Base-by-base conservation (phyloP, 2,888 invertebrate genomes). In the Masnerella sp. region DNA sequence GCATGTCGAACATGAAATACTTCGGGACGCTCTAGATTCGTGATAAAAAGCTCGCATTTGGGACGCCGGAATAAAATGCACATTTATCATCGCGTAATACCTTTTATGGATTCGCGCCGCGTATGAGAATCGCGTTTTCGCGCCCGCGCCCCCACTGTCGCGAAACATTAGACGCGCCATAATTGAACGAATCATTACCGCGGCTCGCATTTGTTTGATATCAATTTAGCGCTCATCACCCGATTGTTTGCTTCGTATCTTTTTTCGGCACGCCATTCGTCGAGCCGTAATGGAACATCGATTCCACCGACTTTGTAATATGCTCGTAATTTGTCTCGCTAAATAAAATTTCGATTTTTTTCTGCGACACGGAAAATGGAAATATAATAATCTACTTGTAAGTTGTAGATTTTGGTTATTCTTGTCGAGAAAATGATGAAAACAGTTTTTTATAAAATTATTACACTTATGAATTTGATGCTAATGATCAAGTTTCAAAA, bases 1-100 rank as follows among this genome's bases (percentile, higher is more conserved):
- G 61, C 65, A 72, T 72, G 72, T 67, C 72, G 65, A 72, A 72
- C 72, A 72, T 72, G 49, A 72, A 72, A 72, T 67, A 72, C 61
- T 72, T 56, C 61, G 43, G 61, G 67, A 72, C 61, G 67, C 42
- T 67, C 72, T 67, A 61, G 67, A 67, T 72, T 72, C 72, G 61
- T 72, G 67, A 72, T 72, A 72, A 72, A 72, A 72, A 72, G 54
- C 61, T 67, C 67, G 67, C 42, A 67, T 61, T 72, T 36, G 43
- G 51, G 51, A 67, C 67, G 49, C 56, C 56, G 47, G 72, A 73
- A 73, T 73, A 73, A 73, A 73, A 73, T 67, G 72, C 62, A 51
- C 72, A 67, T 73, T 73, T 67, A 67, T 73, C 72, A 73, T 67
- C 72, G 49, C 67, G 43, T 67, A 73, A 67, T 73, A 62, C 67